Evolutionary conservation across 2,113 vertebrate genomes (phyloP).

Genomic region (Cranoglanis bouderius): DNA sequence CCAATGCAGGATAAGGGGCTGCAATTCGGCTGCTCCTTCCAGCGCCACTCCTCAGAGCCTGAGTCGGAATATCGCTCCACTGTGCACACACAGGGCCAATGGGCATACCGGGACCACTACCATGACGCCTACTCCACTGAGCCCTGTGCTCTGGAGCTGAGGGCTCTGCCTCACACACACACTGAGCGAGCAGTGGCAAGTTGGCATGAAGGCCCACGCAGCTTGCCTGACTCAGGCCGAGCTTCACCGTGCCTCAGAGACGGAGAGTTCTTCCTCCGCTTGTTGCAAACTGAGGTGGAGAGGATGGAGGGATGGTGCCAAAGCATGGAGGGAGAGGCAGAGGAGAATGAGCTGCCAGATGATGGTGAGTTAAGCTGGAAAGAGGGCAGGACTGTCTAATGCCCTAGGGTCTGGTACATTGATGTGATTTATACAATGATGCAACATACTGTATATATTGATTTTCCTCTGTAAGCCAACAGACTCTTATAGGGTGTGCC

Average conservation of each 20-base stretch:
- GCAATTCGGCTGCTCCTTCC: slow-evolving; percentile 95
- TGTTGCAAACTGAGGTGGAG: slow-evolving; percentile 93
- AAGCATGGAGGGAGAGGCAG: slow-evolving; percentile 94
- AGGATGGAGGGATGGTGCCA: slow-evolving; percentile 98
- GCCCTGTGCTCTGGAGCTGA: slow-evolving; percentile 70
- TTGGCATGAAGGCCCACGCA: slow-evolving; percentile 85
- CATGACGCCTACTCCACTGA: slow-evolving; percentile 83
- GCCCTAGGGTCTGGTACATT: not conserved
- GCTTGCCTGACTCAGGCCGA: slow-evolving; percentile 91
- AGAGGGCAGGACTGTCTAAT: not conserved
- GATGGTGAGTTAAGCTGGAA: slow-evolving; percentile 80
- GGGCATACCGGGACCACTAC: slow-evolving; percentile 94
- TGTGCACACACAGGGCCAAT: slow-evolving; percentile 96
- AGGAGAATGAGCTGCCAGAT: slow-evolving; percentile 92
- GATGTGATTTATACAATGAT: not conserved
- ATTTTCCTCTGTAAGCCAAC: not conserved
- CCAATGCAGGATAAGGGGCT: slow-evolving; percentile 94
- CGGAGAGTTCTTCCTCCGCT: slow-evolving; percentile 93
- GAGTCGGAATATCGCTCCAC: slow-evolving; percentile 90
- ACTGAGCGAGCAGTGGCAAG: slow-evolving; percentile 81
- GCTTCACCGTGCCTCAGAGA: slow-evolving; percentile 93
- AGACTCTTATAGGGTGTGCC: not conserved
- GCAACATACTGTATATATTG: not conserved
- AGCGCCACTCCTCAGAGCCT: slow-evolving; percentile 92
- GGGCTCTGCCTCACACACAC: slow-evolving; percentile 69